These are phyloP conservation scores for Andrena minutula DNA, from an alignment of 2,888 invertebrate species.

Conservation along the genomic window DNA sequence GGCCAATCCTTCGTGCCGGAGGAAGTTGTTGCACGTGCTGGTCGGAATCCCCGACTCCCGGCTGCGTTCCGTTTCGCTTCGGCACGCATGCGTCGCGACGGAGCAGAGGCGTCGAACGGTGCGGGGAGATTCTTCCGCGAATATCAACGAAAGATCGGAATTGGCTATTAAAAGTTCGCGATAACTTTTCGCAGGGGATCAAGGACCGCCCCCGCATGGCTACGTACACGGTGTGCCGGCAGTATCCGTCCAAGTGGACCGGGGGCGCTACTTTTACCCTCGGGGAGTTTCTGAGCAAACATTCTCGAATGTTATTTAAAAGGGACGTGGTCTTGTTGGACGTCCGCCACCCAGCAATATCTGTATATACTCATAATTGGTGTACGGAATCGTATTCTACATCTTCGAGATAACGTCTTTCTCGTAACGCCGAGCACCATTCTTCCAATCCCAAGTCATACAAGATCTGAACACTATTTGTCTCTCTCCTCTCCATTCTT, in stretches of 20 bases:
- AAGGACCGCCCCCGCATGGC: background rate
- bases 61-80: slow-evolving; percentile 16
- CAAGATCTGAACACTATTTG: too few species aligned
- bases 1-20: background rate
- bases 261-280: too few species aligned
- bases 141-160: slow-evolving; percentile 65
- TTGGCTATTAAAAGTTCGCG: slow-evolving; percentile 63
- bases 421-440: too few species aligned
- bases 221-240: background rate
- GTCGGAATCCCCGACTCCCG: background rate
- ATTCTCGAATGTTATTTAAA: too few species aligned
- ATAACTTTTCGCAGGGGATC: slow-evolving; percentile 52
- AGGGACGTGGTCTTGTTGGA: too few species aligned
- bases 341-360: too few species aligned
- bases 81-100: slow-evolving; percentile 7
- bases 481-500: too few species aligned
- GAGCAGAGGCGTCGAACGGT: background rate
- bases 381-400: too few species aligned
- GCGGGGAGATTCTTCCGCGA: slow-evolving; percentile 40
- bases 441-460: too few species aligned
- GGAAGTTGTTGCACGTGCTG: slow-evolving; percentile 17
- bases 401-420: too few species aligned
- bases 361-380: too few species aligned
- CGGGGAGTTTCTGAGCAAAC: too few species aligned
- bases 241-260: background rate